Evolutionary conservation across 2,888 invertebrate species (phyloP).

Genomic region (Oligia strigilis): DNA sequence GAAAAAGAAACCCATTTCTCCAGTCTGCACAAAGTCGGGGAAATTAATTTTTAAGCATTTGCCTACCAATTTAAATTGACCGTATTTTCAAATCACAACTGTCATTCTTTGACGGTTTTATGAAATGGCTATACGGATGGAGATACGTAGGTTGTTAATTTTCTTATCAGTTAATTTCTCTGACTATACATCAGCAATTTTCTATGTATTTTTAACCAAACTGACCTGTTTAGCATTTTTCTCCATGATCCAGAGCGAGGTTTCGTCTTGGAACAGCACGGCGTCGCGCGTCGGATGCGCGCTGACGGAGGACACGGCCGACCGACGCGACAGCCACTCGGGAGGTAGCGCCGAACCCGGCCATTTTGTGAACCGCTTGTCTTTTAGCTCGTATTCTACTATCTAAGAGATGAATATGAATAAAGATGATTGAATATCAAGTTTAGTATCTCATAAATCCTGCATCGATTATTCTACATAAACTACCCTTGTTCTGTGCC

Average conservation of each 20-base stretch:
- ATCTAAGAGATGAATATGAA: constrained; percentile 87
- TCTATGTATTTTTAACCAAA: background rate
- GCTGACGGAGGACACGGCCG: constrained; percentile 91
- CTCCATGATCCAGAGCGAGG: constrained; percentile 90
- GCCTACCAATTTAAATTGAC: background rate
- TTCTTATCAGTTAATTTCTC: background rate
- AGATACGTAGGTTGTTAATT: background rate
- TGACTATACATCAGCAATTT: background rate
- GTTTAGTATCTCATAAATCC: too few species aligned
- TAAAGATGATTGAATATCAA: too few species aligned
- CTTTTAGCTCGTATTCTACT: constrained; percentile 93
- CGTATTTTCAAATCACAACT: background rate
- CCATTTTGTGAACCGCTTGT: constrained; percentile 92
- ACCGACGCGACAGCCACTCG: constrained; percentile 90
- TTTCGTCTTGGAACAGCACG: constrained; percentile 94
- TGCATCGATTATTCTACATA: too few species aligned
- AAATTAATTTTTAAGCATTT: background rate
- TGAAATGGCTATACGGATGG: background rate
- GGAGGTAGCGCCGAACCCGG: constrained; percentile 89
- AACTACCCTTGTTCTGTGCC: too few species aligned
- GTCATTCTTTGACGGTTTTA: background rate
- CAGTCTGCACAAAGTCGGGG: background rate
- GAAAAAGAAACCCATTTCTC: background rate
- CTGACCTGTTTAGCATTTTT: constrained; percentile 69
- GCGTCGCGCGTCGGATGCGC: constrained; percentile 92